Evolutionary conservation across 2,797 vertebrate genomes (phyloP).

Genomic region (Huso huso): DNA sequence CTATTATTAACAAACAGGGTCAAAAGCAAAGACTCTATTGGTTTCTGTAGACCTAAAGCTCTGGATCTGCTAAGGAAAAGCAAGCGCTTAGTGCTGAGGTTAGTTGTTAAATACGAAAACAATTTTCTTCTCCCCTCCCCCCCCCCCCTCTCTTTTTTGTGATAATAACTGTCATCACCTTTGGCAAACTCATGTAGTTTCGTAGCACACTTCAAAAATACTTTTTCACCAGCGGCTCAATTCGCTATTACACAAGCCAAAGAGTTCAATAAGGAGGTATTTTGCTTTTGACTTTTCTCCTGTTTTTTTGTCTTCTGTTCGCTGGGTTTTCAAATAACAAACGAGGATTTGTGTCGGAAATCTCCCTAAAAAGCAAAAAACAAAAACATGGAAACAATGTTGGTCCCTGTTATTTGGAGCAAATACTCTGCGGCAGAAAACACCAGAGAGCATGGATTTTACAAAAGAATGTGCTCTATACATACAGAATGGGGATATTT

Average conservation of each 20-base stretch:
- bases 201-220: constrained; percentile 44
- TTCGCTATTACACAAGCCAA: constrained; percentile 26
- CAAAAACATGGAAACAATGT: neutral
- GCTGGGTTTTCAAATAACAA: constrained; percentile 74
- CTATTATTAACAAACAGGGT: too few relatives aligned
- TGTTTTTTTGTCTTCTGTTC: constrained; percentile 21
- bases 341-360: constrained; percentile 97
- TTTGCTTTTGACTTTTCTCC: constrained; percentile 31
- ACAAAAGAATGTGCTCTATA: too few relatives aligned
- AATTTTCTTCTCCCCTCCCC: too few relatives aligned
- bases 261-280: constrained; percentile 31
- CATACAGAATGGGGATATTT: too few relatives aligned
- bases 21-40: too few relatives aligned
- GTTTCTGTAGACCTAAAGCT: too few relatives aligned
- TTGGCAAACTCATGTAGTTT: constrained; percentile 57
- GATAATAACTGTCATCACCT: constrained; percentile 49
- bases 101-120: neutral
- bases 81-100: neutral
- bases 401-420: too few relatives aligned
- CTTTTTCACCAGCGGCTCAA: constrained; percentile 41
- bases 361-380: constrained; percentile 66
- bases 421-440: too few relatives aligned
- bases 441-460: too few relatives aligned
- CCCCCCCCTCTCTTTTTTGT: neutral
- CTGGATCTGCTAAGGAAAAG: neutral